Percentiles rank a stretch among this genome's conserved stretches.
Conservation (phyloP, 2,113 vertebrate genomes). For the Copsychus sechellarum region DNA sequence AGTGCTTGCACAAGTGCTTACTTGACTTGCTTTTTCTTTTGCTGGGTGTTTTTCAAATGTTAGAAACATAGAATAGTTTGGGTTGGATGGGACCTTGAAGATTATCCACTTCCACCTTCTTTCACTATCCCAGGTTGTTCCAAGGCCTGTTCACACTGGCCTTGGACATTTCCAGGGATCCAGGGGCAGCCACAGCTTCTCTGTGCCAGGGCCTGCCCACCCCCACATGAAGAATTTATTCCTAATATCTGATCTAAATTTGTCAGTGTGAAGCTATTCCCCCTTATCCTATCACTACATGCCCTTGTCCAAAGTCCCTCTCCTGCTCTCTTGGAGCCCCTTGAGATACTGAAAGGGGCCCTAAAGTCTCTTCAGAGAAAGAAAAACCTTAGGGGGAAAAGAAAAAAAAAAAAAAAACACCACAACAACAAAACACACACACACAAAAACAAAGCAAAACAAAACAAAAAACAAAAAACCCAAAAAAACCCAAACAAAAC, state of each 20-base stretch:
- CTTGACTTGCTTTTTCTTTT: neutral
- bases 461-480: no score
- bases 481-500: no score
- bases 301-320: no score
- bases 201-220: neutral
- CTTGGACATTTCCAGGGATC: neutral
- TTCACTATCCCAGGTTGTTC: accelerated
- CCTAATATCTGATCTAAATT: neutral
- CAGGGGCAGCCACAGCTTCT: neutral
- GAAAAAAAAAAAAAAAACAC: accelerated
- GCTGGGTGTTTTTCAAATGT: neutral
- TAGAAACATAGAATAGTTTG: neutral
- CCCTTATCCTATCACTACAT: neutral
- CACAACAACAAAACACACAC: no score
- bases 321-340: neutral
- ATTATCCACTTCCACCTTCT: accelerated
- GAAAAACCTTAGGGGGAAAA: neutral
- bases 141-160: accelerated
- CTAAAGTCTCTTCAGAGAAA: neutral
- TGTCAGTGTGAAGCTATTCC: neutral
- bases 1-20: neutral
- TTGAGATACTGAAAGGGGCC: neutral
- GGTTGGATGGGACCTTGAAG: neutral
- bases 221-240: neutral
- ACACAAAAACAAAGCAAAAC: no score